phyloP scores from a whole-genome alignment of 2,888 invertebrate genomes.

The Drosophila infuscata region DNA sequence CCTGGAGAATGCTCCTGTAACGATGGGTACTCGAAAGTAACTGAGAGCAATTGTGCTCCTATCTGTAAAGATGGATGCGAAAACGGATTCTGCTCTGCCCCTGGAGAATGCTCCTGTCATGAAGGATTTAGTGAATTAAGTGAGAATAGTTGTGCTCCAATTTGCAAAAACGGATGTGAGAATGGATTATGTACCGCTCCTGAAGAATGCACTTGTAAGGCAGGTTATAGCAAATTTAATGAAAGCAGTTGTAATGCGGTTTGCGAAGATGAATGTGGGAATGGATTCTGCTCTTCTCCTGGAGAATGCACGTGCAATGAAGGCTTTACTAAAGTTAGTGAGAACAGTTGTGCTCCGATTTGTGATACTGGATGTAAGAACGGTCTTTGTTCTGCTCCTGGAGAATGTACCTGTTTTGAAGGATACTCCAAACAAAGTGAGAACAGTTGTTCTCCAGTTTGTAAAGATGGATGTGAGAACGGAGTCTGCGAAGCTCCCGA shows the following conservation, averaged over 20 bases:
- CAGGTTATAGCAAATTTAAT: conserved; percentile 18
- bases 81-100: conserved; percentile 29
- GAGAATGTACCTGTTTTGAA: conserved; percentile 17
- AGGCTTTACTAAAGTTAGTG: conserved; percentile 11
- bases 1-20: background rate
- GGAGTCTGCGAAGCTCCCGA: conserved; percentile 36
- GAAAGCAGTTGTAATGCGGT: conserved; percentile 31
- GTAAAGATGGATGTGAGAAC: conserved; percentile 32
- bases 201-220: conserved; percentile 18
- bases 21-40: background rate
- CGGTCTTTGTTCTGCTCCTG: conserved; percentile 31
- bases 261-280: conserved; percentile 20
- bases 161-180: conserved; percentile 8
- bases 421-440: conserved; percentile 11
- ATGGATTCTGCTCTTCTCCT: conserved; percentile 30
- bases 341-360: conserved; percentile 30
- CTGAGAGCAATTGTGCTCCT: conserved; percentile 21
- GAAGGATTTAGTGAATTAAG: background rate
- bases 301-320: conserved; percentile 17
- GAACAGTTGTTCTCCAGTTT: conserved; percentile 22
- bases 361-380: conserved; percentile 32
- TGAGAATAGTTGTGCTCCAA: conserved; percentile 16
- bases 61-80: conserved; percentile 17
- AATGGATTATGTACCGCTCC: conserved; percentile 29
- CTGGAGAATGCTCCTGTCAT: conserved; percentile 15